These are phyloP conservation scores for Drosophila antonietae DNA, from an alignment of 2,888 invertebrate species.

Conservation along the genomic window DNA sequence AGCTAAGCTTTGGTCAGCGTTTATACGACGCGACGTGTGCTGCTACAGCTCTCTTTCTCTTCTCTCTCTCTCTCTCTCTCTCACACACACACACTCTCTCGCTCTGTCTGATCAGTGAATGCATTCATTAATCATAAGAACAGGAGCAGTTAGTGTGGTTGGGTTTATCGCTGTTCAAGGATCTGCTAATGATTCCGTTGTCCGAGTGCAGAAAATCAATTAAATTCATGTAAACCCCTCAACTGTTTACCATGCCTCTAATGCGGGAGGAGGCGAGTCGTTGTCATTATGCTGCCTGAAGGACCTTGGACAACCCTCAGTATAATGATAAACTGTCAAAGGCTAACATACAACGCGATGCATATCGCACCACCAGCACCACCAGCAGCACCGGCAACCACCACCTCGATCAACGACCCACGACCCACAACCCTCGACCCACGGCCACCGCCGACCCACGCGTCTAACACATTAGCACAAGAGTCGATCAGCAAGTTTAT, in stretches of 20 bases:
- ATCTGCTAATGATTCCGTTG: slow-evolving; percentile 57
- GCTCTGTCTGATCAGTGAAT: background rate
- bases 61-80: background rate
- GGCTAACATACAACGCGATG: slow-evolving; percentile 1
- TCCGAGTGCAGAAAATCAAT: slow-evolving; percentile 67
- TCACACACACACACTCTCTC: no score
- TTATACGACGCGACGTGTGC: no score
- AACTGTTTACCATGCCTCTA: slow-evolving; percentile 37
- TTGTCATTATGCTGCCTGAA: background rate
- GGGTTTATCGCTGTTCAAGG: slow-evolving; percentile 40
- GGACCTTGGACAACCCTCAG: background rate
- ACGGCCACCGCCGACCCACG: background rate
- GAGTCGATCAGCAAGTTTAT: slow-evolving; percentile 1
- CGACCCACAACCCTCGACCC: background rate
- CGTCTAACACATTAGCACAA: slow-evolving; percentile 5
- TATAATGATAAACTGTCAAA: slow-evolving; percentile 6
- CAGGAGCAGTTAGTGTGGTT: slow-evolving; percentile 15
- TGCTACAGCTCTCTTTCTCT: background rate
- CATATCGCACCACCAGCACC: slow-evolving; percentile 8
- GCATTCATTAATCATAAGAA: slow-evolving; percentile 40
- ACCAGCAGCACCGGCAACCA: slow-evolving; percentile 2
- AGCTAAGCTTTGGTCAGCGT: no score
- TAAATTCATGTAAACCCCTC: slow-evolving; percentile 54
- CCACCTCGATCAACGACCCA: background rate
- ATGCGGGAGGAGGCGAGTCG: background rate